Percentiles rank a stretch among this genome's conserved stretches.
Evolutionary conservation across 2,888 invertebrate species (phyloP).

Genomic region (Orthosia gracilis): DNA sequence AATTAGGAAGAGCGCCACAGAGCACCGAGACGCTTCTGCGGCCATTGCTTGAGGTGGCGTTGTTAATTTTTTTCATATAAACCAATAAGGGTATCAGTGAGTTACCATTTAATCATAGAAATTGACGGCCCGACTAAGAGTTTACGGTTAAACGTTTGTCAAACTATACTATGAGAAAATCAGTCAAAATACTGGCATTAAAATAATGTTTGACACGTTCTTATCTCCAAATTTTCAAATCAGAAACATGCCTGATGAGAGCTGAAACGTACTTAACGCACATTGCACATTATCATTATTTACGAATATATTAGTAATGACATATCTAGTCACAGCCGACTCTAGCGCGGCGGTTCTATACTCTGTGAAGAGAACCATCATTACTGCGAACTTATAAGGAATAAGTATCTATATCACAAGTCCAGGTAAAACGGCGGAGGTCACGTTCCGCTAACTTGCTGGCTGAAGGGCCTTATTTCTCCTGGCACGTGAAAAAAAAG

Average conservation of each 20-base stretch:
- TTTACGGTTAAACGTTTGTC: no score
- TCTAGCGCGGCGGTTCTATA: background rate
- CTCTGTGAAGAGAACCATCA: slow-evolving; percentile 12
- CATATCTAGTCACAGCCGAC: background rate
- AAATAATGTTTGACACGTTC: no score
- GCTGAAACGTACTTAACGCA: no score
- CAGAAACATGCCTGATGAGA: no score
- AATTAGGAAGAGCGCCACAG: slow-evolving; percentile 42
- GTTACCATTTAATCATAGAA: no score
- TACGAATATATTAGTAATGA: background rate
- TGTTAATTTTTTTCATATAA: background rate
- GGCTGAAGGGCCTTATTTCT: slow-evolving; percentile 41
- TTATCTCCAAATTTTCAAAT: no score
- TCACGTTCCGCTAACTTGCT: slow-evolving; percentile 56
- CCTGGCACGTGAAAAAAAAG: slow-evolving; percentile 36
- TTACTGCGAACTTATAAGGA: slow-evolving; percentile 35
- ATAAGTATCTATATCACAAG: slow-evolving; percentile 16
- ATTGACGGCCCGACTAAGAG: no score
- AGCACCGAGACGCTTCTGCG: background rate
- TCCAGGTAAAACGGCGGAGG: slow-evolving; percentile 44
- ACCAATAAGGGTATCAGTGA: background rate
- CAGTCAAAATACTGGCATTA: no score
- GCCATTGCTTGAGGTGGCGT: background rate
- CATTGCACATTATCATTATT: no score
- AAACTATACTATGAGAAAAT: no score